These are phyloP conservation scores for Nomada hirtipes DNA, from an alignment of 2,888 invertebrate genomes.

Conservation along the genomic window DNA sequence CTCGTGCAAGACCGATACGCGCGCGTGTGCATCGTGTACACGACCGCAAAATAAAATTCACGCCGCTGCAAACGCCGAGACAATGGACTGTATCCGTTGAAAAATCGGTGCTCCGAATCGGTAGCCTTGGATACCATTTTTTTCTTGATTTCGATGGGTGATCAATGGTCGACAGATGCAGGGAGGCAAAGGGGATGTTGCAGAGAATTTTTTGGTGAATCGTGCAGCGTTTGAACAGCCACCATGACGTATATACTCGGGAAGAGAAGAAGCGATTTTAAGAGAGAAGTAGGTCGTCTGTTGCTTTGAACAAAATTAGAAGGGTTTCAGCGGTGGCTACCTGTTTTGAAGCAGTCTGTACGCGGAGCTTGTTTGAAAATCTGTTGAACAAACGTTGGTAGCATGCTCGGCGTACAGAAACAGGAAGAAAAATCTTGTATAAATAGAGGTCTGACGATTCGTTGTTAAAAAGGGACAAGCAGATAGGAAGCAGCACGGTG, in stretches of 20 bases:
- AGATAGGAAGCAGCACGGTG: conserved; percentile 30
- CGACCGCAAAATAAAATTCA: conserved; percentile 51
- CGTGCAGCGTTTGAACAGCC: background rate
- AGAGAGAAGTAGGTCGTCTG: too few relatives aligned
- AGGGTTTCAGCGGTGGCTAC: conserved; percentile 3
- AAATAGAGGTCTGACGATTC: conserved; percentile 47
- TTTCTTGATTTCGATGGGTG: background rate
- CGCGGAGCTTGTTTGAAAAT: conserved; percentile 28
- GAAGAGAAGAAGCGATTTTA: too few relatives aligned
- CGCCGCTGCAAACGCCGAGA: conserved; percentile 31
- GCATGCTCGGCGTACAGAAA: conserved; percentile 29
- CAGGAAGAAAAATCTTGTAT: conserved; percentile 48
- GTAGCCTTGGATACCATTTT: background rate
- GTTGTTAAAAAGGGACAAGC: conserved; percentile 51
- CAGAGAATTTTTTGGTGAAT: background rate
- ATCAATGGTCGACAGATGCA: background rate
- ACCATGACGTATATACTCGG: background rate
- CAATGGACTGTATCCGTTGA: conserved; percentile 37
- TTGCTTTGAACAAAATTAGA: background rate
- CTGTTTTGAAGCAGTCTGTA: conserved; percentile 5
- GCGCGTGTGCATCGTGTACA: conserved; percentile 23
- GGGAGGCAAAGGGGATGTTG: background rate
- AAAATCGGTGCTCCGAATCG: conserved; percentile 8
- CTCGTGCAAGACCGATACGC: conserved; percentile 59
- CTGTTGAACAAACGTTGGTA: conserved; percentile 38